Evolutionary conservation across 2,797 vertebrate genomes (phyloP).

Genomic region (Serranus cabrilla): DNA sequence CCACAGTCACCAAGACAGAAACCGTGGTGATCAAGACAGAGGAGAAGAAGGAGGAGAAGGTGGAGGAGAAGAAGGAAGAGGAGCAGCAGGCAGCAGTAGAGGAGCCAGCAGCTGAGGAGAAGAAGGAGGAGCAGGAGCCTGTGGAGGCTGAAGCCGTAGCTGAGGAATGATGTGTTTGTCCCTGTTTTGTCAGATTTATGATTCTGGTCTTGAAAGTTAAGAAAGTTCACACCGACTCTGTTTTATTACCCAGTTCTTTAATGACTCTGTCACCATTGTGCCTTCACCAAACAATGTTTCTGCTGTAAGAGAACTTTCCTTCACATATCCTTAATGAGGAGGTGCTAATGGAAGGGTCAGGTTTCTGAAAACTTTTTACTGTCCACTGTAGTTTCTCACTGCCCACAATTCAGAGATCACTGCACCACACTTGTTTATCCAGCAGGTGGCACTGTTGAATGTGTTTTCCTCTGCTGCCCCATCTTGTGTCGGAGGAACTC

Average conservation of each 20-base stretch:
- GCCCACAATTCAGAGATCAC: neutral
- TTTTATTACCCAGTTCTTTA: conserved; percentile 10
- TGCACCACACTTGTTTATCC: conserved; percentile 36
- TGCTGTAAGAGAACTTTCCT: conserved; percentile 17
- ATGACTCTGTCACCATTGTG: conserved; percentile 14
- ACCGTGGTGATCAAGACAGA: conserved; percentile 56
- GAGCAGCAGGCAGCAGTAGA: neutral
- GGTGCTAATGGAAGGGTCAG: neutral
- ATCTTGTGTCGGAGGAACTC: neutral
- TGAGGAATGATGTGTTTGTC: conserved; percentile 50
- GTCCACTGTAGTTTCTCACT: conserved; percentile 31
- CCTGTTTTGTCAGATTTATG: conserved; percentile 11
- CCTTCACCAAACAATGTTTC: conserved; percentile 17
- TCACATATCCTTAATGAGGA: conserved; percentile 2
- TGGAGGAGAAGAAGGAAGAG: neutral
- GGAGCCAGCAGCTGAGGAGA: neutral
- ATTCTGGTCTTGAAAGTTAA: conserved; percentile 30
- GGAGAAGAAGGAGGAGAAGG: conserved; percentile 38
- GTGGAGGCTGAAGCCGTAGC: conserved; percentile 54
- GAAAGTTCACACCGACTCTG: conserved; percentile 7
- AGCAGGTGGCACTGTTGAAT: conserved; percentile 50
- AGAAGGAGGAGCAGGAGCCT: conserved; percentile 45
- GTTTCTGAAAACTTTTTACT: conserved; percentile 23
- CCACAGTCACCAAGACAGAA: conserved; percentile 73
- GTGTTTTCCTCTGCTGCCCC: conserved; percentile 26